A percentile compares a stretch with the other conserved stretches of the same genome.
These are phyloP conservation scores for Parambassis ranga DNA, from an alignment of 2,797 vertebrate genomes.

Conservation along the genomic window DNA sequence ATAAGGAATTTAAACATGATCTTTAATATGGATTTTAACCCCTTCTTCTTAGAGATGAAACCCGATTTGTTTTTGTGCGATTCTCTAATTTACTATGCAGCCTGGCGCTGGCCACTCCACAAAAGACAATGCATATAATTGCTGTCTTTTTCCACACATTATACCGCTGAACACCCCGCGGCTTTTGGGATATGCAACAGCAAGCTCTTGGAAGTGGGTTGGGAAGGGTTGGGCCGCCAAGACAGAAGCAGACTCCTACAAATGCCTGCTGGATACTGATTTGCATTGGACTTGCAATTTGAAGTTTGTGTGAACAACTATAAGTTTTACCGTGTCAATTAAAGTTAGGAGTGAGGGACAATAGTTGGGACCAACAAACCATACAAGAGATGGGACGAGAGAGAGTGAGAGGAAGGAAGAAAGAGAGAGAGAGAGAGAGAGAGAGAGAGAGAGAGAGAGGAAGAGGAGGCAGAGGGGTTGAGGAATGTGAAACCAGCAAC, in stretches of 20 bases:
- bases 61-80: conserved; percentile 9
- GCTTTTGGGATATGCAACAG: conserved; percentile 45
- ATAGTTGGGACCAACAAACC: neutral
- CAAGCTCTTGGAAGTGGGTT: conserved; percentile 32
- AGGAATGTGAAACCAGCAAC: conserved; percentile 36
- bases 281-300: conserved; percentile 54
- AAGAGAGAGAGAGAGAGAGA: neutral
- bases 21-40: conserved; percentile 3
- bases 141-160: conserved; percentile 41
- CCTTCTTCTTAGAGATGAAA: neutral
- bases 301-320: conserved; percentile 27
- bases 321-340: conserved; percentile 51
- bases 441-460: neutral
- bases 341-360: conserved; percentile 25
- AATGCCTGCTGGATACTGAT: conserved; percentile 54
- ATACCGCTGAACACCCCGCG: conserved; percentile 32
- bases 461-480: neutral
- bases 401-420: neutral
- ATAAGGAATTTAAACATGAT: neutral
- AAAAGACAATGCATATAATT: conserved; percentile 51
- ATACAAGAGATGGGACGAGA: neutral
- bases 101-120: neutral
- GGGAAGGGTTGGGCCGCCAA: conserved; percentile 22
- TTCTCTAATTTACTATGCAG: conserved; percentile 16
- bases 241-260: conserved; percentile 30